Base-by-base conservation (phyloP, 2,113 vertebrate genomes). In the Dromiciops gliroides region DNA sequence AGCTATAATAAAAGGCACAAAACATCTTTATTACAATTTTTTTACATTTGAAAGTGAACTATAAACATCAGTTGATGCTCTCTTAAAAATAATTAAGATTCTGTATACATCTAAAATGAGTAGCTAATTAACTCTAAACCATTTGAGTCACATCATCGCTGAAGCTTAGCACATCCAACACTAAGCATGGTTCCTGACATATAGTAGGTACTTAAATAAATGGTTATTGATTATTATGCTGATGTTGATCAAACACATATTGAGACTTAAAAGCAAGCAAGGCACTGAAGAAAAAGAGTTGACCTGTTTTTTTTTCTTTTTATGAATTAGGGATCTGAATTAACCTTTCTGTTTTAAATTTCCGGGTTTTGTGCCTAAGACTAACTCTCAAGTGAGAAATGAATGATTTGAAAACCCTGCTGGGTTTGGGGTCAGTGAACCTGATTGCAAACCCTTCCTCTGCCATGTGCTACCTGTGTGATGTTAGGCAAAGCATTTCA, bases 361-460 rank as follows among this genome's bases (percentile, higher is more conserved):
- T 83, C 67, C 19, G 44, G 67, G 44, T 83, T n/a, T 83, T 83
- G 67, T 83, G n/a, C 67, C 16, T 44, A 44, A 83, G 19, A 23
- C 16, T 19, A 83, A 22, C n/a, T 5, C 19, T 83, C 19, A 83
- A 83, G n/a, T 22, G 67, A 19, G 67, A 44, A 83, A 83, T 44
- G 37, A 83, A 83, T 44, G n/a, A 44, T 44, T 83, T 83, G 19
- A 19, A 83, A 83, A 8, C 7, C 1, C 6, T 7, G 6, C 2
- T 2, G 31, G 37, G 83, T 48, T 56, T 50, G 97, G 51, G 95
- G 60, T 49, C 47, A 96, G 92, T 75, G 88, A 53, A 22, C 92
- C 93, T 96, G 88, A 90, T 90, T 93, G 91, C 37, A 92, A 94
- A 96, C 95, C 97, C 95, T 92, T 56, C 48, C 53, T 37, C 60